Evolutionary conservation across 2,113 vertebrate species (phyloP).

Genomic region (Laterallus jamaicensis): DNA sequence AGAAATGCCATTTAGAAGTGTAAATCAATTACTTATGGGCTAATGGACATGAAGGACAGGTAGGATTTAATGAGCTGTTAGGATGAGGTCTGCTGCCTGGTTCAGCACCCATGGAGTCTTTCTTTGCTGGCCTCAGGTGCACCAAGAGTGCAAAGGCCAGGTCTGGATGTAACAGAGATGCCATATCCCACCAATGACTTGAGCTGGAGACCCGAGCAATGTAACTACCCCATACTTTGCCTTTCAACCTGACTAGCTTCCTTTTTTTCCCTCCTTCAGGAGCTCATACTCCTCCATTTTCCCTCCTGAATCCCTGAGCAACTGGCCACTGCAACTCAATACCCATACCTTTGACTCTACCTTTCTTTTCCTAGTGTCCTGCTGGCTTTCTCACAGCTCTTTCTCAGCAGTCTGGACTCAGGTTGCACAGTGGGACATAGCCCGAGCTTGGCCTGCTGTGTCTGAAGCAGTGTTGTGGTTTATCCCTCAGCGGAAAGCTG

Average conservation of each 20-base stretch:
- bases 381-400: not conserved
- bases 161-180: not conserved
- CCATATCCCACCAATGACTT: not conserved
- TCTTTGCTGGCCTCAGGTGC: not conserved
- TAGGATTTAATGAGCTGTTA: not conserved
- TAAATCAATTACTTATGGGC: not conserved
- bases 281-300: not conserved
- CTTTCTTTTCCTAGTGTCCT: not conserved
- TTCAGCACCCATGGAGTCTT: not conserved
- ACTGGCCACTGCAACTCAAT: not conserved
- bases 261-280: not conserved
- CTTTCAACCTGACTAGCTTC: not conserved
- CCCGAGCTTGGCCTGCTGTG: not conserved
- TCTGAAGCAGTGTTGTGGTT: not conserved
- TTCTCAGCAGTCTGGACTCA: not conserved
- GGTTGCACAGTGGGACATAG: not conserved
- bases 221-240: not conserved
- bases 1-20: not conserved
- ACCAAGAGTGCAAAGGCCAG: not conserved
- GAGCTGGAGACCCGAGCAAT: accelerated
- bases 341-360: not conserved
- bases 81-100: not conserved
- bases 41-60: not conserved
- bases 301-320: not conserved
- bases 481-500: too few species aligned